These are phyloP conservation scores for Anthonomus grandis DNA, from an alignment of 1,140 invertebrate genomes.

Conservation along the genomic window DNA sequence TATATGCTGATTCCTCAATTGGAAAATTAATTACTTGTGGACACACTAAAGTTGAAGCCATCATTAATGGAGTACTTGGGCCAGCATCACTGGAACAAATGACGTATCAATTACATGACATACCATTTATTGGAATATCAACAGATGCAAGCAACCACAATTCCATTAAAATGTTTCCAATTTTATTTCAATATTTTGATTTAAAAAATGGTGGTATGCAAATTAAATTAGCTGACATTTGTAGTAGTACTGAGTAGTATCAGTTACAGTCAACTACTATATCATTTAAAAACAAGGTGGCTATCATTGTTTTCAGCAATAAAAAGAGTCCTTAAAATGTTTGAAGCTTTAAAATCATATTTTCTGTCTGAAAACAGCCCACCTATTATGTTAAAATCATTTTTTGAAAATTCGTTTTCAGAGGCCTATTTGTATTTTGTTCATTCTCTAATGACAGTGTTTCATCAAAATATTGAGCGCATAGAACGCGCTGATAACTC, in stretches of 20 bases:
- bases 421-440: conserved; percentile 23
- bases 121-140: background rate
- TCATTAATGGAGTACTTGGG: background rate
- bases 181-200: background rate
- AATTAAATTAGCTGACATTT: conserved; percentile 21
- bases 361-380: conserved; percentile 11
- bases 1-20: background rate
- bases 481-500: conserved; percentile 10
- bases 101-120: background rate
- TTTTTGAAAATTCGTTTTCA: conserved; percentile 25
- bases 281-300: conserved; percentile 30
- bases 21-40: background rate
- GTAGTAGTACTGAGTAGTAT: conserved; percentile 7
- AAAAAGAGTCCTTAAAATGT: conserved; percentile 21
- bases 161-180: background rate
- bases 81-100: background rate
- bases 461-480: conserved; percentile 20
- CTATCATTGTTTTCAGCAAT: conserved; percentile 22
- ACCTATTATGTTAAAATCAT: conserved; percentile 22
- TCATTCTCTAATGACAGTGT: conserved; percentile 20
- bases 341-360: conserved; percentile 12
- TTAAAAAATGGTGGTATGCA: background rate
- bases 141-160: background rate
- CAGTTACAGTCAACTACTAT: conserved; percentile 17
- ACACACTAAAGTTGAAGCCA: background rate